Conservation (phyloP, 2,888 invertebrate genomes). For the Mycalesis mineus region DNA sequence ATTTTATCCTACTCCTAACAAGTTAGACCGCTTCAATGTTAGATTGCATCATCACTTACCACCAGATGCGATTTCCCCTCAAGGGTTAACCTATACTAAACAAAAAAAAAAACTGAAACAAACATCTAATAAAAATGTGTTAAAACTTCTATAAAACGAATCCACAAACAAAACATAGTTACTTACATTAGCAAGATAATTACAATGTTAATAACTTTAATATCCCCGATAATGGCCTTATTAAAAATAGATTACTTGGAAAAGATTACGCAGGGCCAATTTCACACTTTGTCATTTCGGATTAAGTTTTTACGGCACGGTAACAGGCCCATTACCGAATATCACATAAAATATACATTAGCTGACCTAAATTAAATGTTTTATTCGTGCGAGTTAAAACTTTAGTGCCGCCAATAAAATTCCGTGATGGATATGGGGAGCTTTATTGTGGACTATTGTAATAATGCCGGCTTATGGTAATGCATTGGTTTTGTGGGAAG, state of each 20-base stretch:
- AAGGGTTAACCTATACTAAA: no score
- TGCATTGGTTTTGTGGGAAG: conserved; percentile 14
- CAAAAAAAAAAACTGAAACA: no score
- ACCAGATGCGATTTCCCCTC: no score
- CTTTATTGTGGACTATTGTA: conserved; percentile 5
- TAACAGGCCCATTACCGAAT: conserved; percentile 26
- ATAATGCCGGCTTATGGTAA: conserved; percentile 22
- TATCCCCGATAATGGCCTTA: background rate
- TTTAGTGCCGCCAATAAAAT: conserved; percentile 56
- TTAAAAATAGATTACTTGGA: conserved; percentile 3
- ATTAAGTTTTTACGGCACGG: conserved; percentile 22
- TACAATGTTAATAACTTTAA: background rate
- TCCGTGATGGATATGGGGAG: conserved; percentile 46
- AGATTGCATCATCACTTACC: no score
- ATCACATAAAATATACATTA: conserved; percentile 32
- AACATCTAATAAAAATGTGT: no score
- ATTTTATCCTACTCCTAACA: no score
- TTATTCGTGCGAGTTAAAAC: conserved; percentile 65
- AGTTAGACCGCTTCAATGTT: no score
- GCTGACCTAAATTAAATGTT: conserved; percentile 60
- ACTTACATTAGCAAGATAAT: background rate
- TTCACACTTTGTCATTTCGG: conserved; percentile 25
- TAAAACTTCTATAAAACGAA: no score
- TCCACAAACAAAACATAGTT: background rate
- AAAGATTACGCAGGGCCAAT: conserved; percentile 7